These are phyloP conservation scores for Dendrophyllia cribrosa DNA, from an alignment of 64 coral and sea anemone genomes.

Conservation along the genomic window DNA sequence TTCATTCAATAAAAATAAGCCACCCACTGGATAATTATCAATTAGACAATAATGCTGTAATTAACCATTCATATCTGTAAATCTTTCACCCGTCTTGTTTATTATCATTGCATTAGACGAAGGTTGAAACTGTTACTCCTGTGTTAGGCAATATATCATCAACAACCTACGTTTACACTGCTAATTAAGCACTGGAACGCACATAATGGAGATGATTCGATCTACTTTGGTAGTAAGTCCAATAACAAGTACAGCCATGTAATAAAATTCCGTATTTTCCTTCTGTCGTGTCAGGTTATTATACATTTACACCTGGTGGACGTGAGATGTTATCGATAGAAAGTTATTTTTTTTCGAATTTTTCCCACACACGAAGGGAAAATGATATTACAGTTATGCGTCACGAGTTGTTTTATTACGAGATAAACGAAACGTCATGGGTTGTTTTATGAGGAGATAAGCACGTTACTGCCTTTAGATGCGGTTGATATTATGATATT, in stretches of 20 bases:
- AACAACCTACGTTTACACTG: neutral
- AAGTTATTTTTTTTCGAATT: neutral
- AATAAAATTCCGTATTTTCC: neutral
- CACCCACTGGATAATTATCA: neutral
- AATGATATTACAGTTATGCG: neutral
- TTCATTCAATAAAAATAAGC: constrained; percentile 24
- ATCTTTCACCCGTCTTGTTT: constrained; percentile 16
- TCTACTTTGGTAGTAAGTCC: too few species aligned
- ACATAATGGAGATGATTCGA: neutral
- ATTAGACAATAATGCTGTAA: constrained; percentile 14
- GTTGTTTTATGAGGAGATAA: too few species aligned
- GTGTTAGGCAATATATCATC: constrained; percentile 5
- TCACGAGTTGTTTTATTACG: neutral
- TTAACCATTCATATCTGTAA: constrained; percentile 4
- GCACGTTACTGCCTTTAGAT: too few species aligned
- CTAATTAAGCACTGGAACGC: neutral
- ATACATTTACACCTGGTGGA: neutral
- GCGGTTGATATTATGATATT: too few species aligned
- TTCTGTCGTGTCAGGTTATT: neutral
- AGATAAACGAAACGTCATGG: neutral
- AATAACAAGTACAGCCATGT: neutral
- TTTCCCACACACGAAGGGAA: constrained; percentile 25
- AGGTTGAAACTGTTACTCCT: neutral
- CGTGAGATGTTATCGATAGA: neutral
- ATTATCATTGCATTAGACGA: neutral